Percentiles rank a stretch among this genome's conserved stretches.
Conservation (phyloP, 1,140 invertebrate genomes). For the Euschistus heros region DNA sequence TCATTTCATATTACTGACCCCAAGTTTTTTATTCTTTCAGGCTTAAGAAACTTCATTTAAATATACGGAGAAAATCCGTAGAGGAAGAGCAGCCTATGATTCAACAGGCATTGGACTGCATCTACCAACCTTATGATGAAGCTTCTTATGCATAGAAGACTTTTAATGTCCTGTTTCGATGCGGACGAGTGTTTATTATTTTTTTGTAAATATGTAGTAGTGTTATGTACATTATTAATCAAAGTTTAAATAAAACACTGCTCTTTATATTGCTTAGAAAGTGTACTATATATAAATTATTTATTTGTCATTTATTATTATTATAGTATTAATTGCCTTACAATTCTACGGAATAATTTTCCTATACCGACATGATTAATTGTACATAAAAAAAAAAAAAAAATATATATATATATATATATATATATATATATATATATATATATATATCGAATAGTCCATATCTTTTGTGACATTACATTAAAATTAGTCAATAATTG, state of each 20-base stretch:
- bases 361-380: neutral
- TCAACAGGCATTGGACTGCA: constrained; percentile 23
- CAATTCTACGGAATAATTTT: constrained; percentile 10
- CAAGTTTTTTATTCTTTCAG: neutral
- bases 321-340: constrained; percentile 11
- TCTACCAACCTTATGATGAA: constrained; percentile 22
- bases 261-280: constrained; percentile 10
- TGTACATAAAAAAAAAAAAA: too few relatives aligned
- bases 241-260: constrained; percentile 16
- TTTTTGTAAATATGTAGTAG: constrained; percentile 21
- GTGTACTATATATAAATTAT: constrained; percentile 19
- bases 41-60: neutral
- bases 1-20: too few relatives aligned
- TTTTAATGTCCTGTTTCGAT: neutral
- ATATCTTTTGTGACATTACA: too few relatives aligned
- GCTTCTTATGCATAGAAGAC: constrained; percentile 9
- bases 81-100: constrained; percentile 18
- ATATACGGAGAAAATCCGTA: neutral
- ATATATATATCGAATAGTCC: too few relatives aligned
- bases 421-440: too few relatives aligned
- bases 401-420: too few relatives aligned
- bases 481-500: too few relatives aligned
- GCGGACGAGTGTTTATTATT: constrained; percentile 20
- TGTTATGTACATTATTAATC: constrained; percentile 19
- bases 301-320: constrained; percentile 17